Conservation (phyloP, 2,888 invertebrate species). For the Dorcus parallelipipedus region DNA sequence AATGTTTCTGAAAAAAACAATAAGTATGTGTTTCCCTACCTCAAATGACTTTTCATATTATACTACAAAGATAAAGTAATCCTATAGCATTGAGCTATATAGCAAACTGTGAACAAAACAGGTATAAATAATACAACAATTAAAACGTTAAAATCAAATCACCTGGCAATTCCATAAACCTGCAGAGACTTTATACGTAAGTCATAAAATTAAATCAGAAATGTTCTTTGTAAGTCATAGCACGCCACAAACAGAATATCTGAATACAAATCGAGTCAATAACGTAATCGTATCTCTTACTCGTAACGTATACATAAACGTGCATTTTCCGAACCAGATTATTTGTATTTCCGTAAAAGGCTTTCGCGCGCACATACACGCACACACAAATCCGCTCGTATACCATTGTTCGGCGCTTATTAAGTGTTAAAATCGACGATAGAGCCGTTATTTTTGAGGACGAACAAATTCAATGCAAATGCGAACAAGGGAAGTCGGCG, state of each 20-base stretch:
- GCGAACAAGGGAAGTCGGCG: conserved; percentile 20
- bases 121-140: too few species aligned
- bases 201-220: neutral
- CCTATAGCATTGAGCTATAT: too few species aligned
- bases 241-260: neutral
- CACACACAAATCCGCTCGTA: neutral
- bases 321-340: neutral
- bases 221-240: neutral
- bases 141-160: too few species aligned
- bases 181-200: too few species aligned
- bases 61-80: too few species aligned
- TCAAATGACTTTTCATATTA: too few species aligned
- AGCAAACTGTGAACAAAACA: too few species aligned
- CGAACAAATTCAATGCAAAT: conserved; percentile 30
- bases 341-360: neutral
- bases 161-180: too few species aligned
- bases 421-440: conserved; percentile 16
- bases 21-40: too few species aligned
- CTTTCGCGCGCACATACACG: neutral
- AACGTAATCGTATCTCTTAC: neutral
- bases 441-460: conserved; percentile 14
- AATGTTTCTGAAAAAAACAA: too few species aligned
- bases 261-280: neutral
- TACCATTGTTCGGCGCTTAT: conserved; percentile 15
- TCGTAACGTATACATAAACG: neutral